phyloP scores from a whole-genome alignment of 2,797 vertebrate genomes.

The Echeneis naucrates region DNA sequence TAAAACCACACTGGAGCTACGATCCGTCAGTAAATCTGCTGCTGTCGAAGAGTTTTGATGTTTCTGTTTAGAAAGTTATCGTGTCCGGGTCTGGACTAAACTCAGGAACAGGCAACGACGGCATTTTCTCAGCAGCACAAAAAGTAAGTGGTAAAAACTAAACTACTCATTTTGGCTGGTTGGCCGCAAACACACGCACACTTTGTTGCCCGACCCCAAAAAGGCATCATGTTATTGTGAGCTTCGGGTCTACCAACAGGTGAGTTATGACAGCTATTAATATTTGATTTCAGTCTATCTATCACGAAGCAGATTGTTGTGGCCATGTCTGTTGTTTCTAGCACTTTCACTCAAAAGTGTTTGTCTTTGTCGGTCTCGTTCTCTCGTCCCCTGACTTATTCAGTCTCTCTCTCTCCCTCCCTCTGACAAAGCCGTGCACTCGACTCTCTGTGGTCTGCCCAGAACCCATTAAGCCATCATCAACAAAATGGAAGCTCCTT shows the following conservation, averaged over 20 bases:
- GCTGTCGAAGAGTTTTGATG: neutral
- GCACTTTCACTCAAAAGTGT: no score
- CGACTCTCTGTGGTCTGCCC: slow-evolving; percentile 3
- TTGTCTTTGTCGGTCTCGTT: neutral
- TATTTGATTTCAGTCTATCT: no score
- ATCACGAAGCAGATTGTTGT: no score
- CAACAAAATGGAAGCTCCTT: slow-evolving; percentile 38
- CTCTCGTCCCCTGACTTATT: neutral
- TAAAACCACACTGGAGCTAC: neutral
- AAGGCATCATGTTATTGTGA: no score
- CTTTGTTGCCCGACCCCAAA: no score
- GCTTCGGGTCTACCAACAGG: no score
- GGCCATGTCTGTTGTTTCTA: no score
- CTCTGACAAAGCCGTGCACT: neutral
- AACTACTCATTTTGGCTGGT: no score
- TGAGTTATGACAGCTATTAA: no score
- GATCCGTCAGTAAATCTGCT: neutral
- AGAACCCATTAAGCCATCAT: slow-evolving; percentile 42
- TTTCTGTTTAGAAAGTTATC: neutral
- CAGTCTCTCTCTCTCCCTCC: neutral
- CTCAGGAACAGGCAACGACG: no score
- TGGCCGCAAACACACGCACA: no score
- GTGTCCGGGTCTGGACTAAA: no score
- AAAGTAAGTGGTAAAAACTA: neutral
- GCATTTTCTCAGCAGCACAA: neutral